Conservation (phyloP, 2,113 vertebrate species). For the Andinoacara biseriatus region DNA sequence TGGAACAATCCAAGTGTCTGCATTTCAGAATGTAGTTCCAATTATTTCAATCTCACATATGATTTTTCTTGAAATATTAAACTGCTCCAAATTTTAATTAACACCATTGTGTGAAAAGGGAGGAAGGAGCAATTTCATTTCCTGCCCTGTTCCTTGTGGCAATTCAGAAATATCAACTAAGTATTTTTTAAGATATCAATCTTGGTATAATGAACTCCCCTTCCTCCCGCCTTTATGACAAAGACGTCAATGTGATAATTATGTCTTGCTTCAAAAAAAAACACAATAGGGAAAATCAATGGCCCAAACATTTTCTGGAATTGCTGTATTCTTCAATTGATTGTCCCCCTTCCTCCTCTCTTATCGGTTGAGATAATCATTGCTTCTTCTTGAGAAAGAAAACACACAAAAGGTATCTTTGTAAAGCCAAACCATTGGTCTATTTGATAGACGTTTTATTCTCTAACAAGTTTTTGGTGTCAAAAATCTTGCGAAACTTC, state of each 20-base stretch:
- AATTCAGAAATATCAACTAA: slow-evolving; percentile 11
- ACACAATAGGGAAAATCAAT: slow-evolving; percentile 51
- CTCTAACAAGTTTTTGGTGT: background rate
- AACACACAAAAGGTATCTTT: slow-evolving; percentile 12
- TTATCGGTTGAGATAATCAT: slow-evolving; percentile 35
- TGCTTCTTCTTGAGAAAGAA: background rate
- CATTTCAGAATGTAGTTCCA: background rate
- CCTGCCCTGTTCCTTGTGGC: background rate
- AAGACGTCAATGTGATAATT: slow-evolving; percentile 21
- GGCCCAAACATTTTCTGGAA: slow-evolving; percentile 8
- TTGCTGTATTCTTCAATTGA: slow-evolving; percentile 36
- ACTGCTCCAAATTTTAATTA: slow-evolving; percentile 4
- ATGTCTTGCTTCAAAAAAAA: slow-evolving; percentile 23
- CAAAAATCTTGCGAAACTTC: background rate
- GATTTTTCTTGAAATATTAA: background rate
- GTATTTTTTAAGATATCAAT: slow-evolving; percentile 24
- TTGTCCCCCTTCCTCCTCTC: slow-evolving; percentile 4
- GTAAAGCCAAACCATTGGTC: background rate
- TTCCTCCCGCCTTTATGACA: slow-evolving; percentile 1
- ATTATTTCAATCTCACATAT: background rate
- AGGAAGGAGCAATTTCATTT: background rate
- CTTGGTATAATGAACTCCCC: slow-evolving; percentile 13
- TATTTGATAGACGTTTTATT: background rate
- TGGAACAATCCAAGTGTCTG: background rate
- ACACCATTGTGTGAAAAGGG: background rate